Evolutionary conservation across 2,797 vertebrate species (phyloP), one percentile per base, ranked within the genome.

Genomic region (Malacoctenus gilli): DNA sequence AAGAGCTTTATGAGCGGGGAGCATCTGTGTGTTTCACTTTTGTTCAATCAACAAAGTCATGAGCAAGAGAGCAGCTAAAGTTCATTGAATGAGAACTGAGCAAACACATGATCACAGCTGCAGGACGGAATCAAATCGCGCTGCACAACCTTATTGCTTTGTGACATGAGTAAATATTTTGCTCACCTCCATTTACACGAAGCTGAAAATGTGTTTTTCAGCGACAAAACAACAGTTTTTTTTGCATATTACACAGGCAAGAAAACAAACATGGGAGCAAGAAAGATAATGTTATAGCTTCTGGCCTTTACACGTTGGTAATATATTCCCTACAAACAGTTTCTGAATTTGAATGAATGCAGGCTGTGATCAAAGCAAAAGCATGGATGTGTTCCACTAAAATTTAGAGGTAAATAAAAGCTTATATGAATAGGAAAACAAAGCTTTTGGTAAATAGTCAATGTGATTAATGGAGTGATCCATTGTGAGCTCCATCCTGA

Each of bases 61-160:
- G 40, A 22, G 48, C 34, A 50, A 50, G 31, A 40, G 22, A 47
- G 21, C 22, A 16, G n/a, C 1, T 1, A 53, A 53, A 28, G 51
- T 46, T 67, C 36, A 56, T 6, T 67, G 58, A 69, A 19, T 53
- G 14, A 58, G 23, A 52, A 12, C 21, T n/a, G n/a, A 65, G 42
- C 53, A 69, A 58, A 68, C 55, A 51, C 5, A 0, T 14, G 51
- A 61, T 54, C 49, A n/a, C 55, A 61, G 68, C 55, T 70, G 74
- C 70, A 64, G 28, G 32, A 47, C 14, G 35, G 19, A 60, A 18
- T 44, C 12, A 56, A 53, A 62, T 39, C 8, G 3, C 38, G 44
- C 68, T 30, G 34, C 39, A 49, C 59, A 75, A 50, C 41, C 34
- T 38, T 8, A 61, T 44, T 30, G 59, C 59, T 80, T 62, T 51